These are phyloP conservation scores for Microcebus ravelobensis DNA, from an alignment of 2,113 vertebrate species.

Conservation along the genomic window DNA sequence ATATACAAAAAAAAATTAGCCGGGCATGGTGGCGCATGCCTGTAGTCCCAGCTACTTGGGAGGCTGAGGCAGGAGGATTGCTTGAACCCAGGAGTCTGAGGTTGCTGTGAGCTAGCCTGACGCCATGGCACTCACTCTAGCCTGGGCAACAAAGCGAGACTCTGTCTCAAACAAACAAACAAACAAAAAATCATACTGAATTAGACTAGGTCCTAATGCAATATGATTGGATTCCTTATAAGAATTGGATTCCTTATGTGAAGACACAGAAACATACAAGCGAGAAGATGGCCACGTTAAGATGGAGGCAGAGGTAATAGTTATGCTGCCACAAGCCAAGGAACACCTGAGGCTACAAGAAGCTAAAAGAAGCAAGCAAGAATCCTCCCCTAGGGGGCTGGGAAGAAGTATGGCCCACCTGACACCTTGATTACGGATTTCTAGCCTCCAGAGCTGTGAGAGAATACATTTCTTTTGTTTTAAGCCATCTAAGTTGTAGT, in stretches of 20 bases:
- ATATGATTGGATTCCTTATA: background rate
- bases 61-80: no score
- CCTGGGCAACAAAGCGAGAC: no score
- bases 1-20: no score
- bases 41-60: no score
- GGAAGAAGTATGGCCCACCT: background rate
- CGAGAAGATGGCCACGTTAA: background rate
- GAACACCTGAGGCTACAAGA: no score
- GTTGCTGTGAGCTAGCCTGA: no score
- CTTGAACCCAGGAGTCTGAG: no score
- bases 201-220: background rate
- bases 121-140: no score
- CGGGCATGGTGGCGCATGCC: no score
- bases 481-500: background rate
- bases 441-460: background rate
- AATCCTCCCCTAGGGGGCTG: fast-evolving
- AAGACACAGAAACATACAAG: background rate
- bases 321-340: fast-evolving
- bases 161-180: no score
- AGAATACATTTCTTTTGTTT: background rate
- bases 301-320: background rate
- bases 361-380: background rate
- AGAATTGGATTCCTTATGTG: background rate
- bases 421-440: background rate
- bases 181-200: background rate